Evolutionary conservation across 2,888 invertebrate genomes (phyloP), one percentile per base, ranked within the genome.

Genomic region (Lymantria dispar): DNA sequence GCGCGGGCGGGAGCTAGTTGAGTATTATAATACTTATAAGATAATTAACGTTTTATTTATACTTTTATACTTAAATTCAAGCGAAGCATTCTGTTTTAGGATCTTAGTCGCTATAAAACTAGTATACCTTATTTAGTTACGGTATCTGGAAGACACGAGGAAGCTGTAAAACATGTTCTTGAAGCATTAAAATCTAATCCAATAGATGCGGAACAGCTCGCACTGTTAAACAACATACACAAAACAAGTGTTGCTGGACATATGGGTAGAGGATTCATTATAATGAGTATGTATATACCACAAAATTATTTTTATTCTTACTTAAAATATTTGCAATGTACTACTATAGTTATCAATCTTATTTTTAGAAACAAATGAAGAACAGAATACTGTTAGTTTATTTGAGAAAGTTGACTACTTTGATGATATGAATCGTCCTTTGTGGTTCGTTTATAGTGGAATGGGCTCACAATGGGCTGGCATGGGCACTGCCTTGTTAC

Each of bases 401-500:
- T 38, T 33, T 47, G 41, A 47, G 14, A 41, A 31, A 11, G 11
- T 14, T 8, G 47, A 14, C 1, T 74, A 93, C 94, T 0, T 90
- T 92, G 8, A 94, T 12, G 74, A 77, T n/a, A 77, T 58, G 0
- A 68, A 71, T 15, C 75, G 92, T 0, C 94, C 94, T 3, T 80
- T 95, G 10, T 95, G 94, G 94, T 95, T 93, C 75, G 92, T 95
- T 52, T 95, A 94, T 85, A 94, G 95, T 54, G 95, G 95, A 7
- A 95, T 95, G 94, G 95, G 95, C 11, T 93, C 94, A 0, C 95
- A 95, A 73, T 95, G 94, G 95, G 78, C 91, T 31, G 93, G 93
- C 30, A 95, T 95, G 94, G 94, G 94, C 0, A 72, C 84, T 14
- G 87, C 92, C 39, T 88, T 95, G 67, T 92, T 95, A 93, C 78